Base-by-base conservation (phyloP, 35 echinoderm and acorn worm genomes). In the Hemicentrotus pulcherrimus region DNA sequence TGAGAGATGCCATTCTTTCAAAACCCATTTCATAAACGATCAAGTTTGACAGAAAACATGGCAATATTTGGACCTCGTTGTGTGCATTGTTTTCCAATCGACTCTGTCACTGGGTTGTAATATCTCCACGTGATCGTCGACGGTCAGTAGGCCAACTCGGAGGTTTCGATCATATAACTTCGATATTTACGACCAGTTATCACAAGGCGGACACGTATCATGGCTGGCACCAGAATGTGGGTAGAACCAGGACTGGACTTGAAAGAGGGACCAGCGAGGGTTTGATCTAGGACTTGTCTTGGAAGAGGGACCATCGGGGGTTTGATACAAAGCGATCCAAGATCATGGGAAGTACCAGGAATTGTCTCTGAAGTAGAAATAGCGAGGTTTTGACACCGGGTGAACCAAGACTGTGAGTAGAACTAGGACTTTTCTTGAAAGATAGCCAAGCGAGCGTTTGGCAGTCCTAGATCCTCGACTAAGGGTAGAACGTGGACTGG, bases 101-200 rank as follows among this genome's bases (percentile, higher is more conserved):
- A 78, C 22, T 28, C 65, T 28, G 28, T 78, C 22, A 28, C 65
- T 78, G 65, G 65, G 7, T 78, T 22, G 65, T 28, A 78, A 78
- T 59, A 59, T n/a, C n/a, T 78, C 22, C 65, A 78, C 65, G 65
- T 78, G 65, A 78, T 78, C 65, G 19, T 78, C 28, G 19, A 78
- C 88, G 88, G 88, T 90, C 88, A 90, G 88, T 90, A 47, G 88
- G 88, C 88, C 88, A 90, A 90, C 88, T 90, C 15, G 32, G 88
- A 45, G 88, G 88, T 90, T 90, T 90, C 88, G 88, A 90, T 90
- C 32, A 45, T 78, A 78, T 78, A 78, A 78, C 65, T 78, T 78
- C 65, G 65, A 78, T 78, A 78, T 78, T 78, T 78, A 78, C 65
- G 65, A 78, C 65, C 28, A 78, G 65, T 78, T 78, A 78, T 78